phyloP scores from a whole-genome alignment of 2,888 invertebrate genomes.

The Caradrina clavipalpis region DNA sequence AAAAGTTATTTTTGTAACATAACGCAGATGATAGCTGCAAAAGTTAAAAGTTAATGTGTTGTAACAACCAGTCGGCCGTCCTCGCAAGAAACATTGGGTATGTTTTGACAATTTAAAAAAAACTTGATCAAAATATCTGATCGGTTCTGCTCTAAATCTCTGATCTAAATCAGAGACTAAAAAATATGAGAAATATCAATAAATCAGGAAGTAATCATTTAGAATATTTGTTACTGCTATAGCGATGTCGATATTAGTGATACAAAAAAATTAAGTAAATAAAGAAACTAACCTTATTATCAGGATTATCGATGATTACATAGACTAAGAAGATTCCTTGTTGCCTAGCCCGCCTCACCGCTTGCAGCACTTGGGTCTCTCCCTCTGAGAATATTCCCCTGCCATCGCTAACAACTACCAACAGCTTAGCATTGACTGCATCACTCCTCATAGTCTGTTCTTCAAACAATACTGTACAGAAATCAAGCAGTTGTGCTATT shows the following conservation, averaged over 20 bases:
- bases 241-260: background rate
- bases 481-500: constrained; percentile 95
- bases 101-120: too few species aligned
- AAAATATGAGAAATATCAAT: background rate
- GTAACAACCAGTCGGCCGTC: too few species aligned
- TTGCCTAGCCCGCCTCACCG: constrained; percentile 95
- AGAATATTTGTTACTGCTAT: background rate
- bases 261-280: background rate
- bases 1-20: too few species aligned
- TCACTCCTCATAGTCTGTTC: constrained; percentile 87
- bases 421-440: constrained; percentile 94
- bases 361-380: constrained; percentile 93
- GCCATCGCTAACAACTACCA: constrained; percentile 98
- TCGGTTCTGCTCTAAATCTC: too few species aligned
- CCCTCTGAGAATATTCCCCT: constrained; percentile 98
- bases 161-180: too few species aligned
- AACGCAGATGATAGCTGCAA: too few species aligned
- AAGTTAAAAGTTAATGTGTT: too few species aligned
- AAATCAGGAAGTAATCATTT: background rate
- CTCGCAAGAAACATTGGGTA: too few species aligned
- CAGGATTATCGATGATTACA: constrained; percentile 98
- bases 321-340: constrained; percentile 98
- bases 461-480: constrained; percentile 92
- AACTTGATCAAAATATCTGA: too few species aligned
- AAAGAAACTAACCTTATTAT: constrained; percentile 93